Percentiles rank a stretch among this genome's conserved stretches.
Conservation (phyloP, 2,113 vertebrate genomes). For the Chascanopsetta lugubris region DNA sequence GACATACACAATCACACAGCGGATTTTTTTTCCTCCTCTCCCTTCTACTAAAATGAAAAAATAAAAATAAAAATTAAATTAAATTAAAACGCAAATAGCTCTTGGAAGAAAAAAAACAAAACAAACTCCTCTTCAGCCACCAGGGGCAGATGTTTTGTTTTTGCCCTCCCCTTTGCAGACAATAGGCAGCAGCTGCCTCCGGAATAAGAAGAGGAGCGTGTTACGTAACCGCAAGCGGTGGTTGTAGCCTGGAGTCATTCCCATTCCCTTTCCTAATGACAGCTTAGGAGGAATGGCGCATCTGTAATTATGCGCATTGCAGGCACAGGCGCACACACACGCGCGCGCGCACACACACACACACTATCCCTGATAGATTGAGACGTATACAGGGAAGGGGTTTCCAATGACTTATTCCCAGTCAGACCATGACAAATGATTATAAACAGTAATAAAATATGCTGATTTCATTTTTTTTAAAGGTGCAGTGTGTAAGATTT, state of each 20-base stretch:
- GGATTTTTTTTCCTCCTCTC: background rate
- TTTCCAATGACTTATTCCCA: constrained; percentile 38
- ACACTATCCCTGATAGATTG: constrained; percentile 58
- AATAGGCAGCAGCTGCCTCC: constrained; percentile 49
- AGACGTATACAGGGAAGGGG: constrained; percentile 52
- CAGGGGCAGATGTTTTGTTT: background rate
- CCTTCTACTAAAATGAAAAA: no score
- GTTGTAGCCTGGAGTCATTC: constrained; percentile 76
- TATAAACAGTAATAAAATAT: no score
- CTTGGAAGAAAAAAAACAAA: background rate
- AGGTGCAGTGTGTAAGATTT: no score
- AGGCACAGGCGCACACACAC: constrained; percentile 11
- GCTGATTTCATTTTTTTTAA: no score
- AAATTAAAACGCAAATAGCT: no score
- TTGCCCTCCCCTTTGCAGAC: background rate
- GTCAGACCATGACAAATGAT: constrained; percentile 8
- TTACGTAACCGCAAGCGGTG: constrained; percentile 74
- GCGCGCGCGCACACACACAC: constrained; percentile 1
- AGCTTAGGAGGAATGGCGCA: constrained; percentile 63
- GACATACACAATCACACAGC: background rate
- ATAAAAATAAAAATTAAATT: background rate
- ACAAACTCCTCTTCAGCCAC: background rate
- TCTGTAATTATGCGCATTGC: constrained; percentile 77
- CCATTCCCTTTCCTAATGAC: constrained; percentile 78
- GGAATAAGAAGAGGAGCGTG: constrained; percentile 60